A percentile compares a stretch with the other conserved stretches of the same genome.
These are phyloP conservation scores for Pinctada fucata DNA, from an alignment of 2,888 invertebrate genomes.

Conservation along the genomic window DNA sequence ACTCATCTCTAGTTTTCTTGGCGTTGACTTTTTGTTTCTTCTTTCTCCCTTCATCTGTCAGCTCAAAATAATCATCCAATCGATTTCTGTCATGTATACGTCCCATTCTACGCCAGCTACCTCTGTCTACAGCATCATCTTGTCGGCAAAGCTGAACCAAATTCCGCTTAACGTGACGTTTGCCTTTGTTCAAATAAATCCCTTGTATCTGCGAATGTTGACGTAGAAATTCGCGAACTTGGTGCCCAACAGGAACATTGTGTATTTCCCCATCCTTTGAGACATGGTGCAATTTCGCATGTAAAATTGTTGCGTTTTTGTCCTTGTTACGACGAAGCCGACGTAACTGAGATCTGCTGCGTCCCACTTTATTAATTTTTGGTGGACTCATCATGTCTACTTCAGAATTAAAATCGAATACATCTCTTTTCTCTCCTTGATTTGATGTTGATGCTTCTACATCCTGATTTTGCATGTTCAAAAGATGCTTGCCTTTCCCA, in stretches of 20 bases:
- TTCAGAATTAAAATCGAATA: slow-evolving; percentile 33
- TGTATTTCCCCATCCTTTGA: slow-evolving; percentile 35
- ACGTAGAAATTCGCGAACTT: slow-evolving; percentile 55
- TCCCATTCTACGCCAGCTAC: slow-evolving; percentile 64
- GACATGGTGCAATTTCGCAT: slow-evolving; percentile 32
- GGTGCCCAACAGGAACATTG: slow-evolving; percentile 52
- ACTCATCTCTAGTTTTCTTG: slow-evolving; percentile 61
- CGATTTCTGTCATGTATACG: slow-evolving; percentile 64
- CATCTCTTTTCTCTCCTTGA: background rate
- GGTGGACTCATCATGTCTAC: slow-evolving; percentile 21
- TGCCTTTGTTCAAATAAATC: slow-evolving; percentile 68
- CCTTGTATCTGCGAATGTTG: slow-evolving; percentile 63
- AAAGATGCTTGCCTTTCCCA: background rate
- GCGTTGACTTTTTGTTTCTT: slow-evolving; percentile 52
- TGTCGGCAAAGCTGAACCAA: slow-evolving; percentile 58
- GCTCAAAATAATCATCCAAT: slow-evolving; percentile 68
- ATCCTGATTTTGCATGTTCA: background rate
- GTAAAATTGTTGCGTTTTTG: slow-evolving; percentile 1
- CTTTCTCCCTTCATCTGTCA: slow-evolving; percentile 60
- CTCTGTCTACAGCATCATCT: slow-evolving; percentile 59
- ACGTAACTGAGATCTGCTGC: slow-evolving; percentile 7
- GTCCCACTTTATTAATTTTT: background rate
- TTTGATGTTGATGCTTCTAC: background rate
- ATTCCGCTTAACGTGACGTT: slow-evolving; percentile 64
- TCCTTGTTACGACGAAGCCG: background rate